These are phyloP conservation scores for Lepidocyrtinus sp. DNA, from an alignment of 2,888 invertebrate genomes.

Conservation along the genomic window DNA sequence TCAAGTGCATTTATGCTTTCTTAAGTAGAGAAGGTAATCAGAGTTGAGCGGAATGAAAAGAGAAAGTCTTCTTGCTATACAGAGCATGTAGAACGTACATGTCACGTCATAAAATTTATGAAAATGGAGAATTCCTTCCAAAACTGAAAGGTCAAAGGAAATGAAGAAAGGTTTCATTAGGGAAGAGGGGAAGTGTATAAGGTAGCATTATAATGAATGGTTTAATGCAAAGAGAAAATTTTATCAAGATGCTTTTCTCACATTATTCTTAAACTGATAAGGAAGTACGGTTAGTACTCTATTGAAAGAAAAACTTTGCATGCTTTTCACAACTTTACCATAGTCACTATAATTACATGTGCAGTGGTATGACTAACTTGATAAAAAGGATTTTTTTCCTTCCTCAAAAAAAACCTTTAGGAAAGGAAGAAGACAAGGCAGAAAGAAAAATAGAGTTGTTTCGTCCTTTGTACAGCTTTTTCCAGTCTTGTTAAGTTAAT, in stretches of 20 bases:
- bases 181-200: too few species aligned
- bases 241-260: slow-evolving; percentile 12
- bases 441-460: slow-evolving; percentile 18
- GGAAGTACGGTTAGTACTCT: too few species aligned
- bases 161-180: not conserved
- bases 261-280: too few species aligned
- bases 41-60: too few species aligned
- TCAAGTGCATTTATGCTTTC: not conserved
- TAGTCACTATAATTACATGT: slow-evolving; percentile 1
- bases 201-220: not conserved
- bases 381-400: not conserved
- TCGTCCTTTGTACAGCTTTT: not conserved
- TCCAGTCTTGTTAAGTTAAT: slow-evolving; percentile 10
- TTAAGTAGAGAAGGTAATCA: too few species aligned
- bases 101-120: not conserved
- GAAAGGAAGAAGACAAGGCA: not conserved
- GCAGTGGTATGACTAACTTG: not conserved
- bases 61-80: too few species aligned
- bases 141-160: slow-evolving; percentile 5
- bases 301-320: not conserved
- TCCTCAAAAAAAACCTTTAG: not conserved
- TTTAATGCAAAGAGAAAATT: not conserved
- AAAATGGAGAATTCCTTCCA: not conserved
- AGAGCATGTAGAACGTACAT: not conserved
- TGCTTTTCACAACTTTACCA: not conserved